Percentiles rank a stretch among this genome's conserved stretches.
Evolutionary conservation across 2,888 invertebrate genomes (phyloP).

Genomic region (Acanthopleura granulata): DNA sequence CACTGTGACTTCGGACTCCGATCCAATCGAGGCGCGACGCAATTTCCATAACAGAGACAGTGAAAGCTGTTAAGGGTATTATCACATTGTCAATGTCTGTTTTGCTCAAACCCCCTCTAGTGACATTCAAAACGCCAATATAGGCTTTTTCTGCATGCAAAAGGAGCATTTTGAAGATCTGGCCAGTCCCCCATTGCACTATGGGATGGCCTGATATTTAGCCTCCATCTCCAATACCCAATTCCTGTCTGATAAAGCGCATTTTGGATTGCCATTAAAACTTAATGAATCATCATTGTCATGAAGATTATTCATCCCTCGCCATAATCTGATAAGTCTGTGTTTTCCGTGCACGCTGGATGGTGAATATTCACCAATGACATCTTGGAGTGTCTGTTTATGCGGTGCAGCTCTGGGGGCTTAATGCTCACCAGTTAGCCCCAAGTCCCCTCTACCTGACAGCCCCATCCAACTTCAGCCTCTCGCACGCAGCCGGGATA

Average conservation of each 20-base stretch:
- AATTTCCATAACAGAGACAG: slow-evolving; percentile 18
- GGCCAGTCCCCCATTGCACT: not conserved
- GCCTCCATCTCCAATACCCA: not conserved
- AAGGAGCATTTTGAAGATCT: not conserved
- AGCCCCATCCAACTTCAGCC: not conserved
- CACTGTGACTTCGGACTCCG: not conserved
- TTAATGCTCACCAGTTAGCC: not conserved
- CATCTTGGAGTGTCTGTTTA: not conserved
- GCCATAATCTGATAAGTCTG: slow-evolving; percentile 18
- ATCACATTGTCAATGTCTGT: slow-evolving; percentile 18
- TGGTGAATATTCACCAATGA: slow-evolving; percentile 12
- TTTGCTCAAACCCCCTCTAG: slow-evolving; percentile 16
- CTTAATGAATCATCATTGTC: slow-evolving; percentile 16
- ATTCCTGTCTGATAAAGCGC: not conserved
- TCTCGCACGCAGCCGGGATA: slow-evolving; percentile 8
- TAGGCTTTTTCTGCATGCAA: slow-evolving; percentile 15
- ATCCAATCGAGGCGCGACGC: slow-evolving; percentile 10
- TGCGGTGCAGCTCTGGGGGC: not conserved
- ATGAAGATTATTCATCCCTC: slow-evolving; percentile 7
- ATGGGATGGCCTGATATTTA: not conserved
- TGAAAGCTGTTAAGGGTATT: slow-evolving; percentile 17
- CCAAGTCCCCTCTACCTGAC: not conserved
- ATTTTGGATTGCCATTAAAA: slow-evolving; percentile 18
- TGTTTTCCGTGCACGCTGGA: not conserved
- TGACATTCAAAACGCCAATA: slow-evolving; percentile 13